Percentiles rank a stretch among this genome's conserved stretches.
Evolutionary conservation across 1,140 invertebrate genomes (phyloP).

Genomic region (Drosophila trapezifrons): DNA sequence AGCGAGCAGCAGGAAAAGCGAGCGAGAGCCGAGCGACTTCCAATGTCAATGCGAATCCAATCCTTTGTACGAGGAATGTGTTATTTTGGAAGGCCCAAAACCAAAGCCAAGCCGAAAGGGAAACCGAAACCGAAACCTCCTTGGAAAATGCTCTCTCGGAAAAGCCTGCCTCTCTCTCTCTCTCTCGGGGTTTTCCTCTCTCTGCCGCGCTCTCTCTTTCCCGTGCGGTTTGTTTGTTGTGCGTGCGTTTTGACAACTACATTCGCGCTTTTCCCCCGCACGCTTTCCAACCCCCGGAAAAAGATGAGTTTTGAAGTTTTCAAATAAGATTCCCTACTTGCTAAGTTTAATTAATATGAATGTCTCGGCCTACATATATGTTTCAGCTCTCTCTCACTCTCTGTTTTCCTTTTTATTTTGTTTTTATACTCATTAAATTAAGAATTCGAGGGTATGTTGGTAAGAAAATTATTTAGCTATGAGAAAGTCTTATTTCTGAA

Average conservation of each 20-base stretch:
- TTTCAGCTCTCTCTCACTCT: conserved; percentile 6
- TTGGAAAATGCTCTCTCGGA: conserved; percentile 58
- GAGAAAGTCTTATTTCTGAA: too few relatives aligned
- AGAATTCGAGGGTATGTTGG: background rate
- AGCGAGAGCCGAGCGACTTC: conserved; percentile 55
- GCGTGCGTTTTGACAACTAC: conserved; percentile 57
- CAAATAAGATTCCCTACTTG: conserved; percentile 24
- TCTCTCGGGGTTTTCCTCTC: background rate
- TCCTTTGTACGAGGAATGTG: conserved; percentile 74
- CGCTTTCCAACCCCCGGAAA: conserved; percentile 6
- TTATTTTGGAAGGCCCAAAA: conserved; percentile 71
- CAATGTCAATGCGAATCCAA: conserved; percentile 65
- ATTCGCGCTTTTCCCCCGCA: conserved; percentile 14
- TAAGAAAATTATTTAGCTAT: background rate
- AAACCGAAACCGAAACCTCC: conserved; percentile 17
- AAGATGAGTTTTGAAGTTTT: conserved; percentile 44
- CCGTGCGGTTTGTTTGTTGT: conserved; percentile 42
- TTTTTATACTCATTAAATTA: conserved; percentile 12
- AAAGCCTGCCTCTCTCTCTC: conserved; percentile 19
- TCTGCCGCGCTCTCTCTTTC: conserved; percentile 15
- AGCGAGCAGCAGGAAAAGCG: conserved; percentile 58
- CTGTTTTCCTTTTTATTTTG: conserved; percentile 25
- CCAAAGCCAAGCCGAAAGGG: background rate
- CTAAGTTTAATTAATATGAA: conserved; percentile 50
- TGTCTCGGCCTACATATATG: conserved; percentile 25